Evolutionary conservation across 2,888 invertebrate species (phyloP), one percentile per base, ranked within the genome.

Genomic region (Drosophila percnosoma): DNA sequence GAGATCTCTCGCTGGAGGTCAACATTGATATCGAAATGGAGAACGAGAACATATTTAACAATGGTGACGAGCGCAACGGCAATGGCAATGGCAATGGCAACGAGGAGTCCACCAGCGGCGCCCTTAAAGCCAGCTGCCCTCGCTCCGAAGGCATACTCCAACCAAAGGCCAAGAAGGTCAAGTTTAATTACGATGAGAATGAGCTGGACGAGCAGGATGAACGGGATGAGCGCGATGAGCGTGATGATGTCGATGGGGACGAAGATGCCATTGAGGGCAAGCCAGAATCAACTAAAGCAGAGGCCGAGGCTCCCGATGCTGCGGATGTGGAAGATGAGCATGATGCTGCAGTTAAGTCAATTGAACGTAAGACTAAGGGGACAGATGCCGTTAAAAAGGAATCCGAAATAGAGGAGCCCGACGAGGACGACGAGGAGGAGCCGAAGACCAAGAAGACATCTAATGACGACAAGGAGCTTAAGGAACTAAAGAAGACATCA

Each of bases 11-110:
- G 36, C 91, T 93, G 74, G 94, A 94, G 80, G 94, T 94, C 13
- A 94, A 94, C 85, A 94, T 94, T 10, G 94, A 94, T 70, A 94
- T 93, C 52, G 94, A 94, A 83, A 94, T 94, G 94, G 94, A 94
- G 79, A 94, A 94, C 75, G 93, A 94, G 58, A 92, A 93, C 13
- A 87, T 92, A 8, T 92, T 92, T 33, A 91, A 90, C 58, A 90
- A 89, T 31, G 82, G 48, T 1, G 82, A 82, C 11, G 82, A 82
- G 31, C 89, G 84, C 54, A 90, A 84, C 38, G 81, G 92, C 92
- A 40, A 40, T 10, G 29, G 57, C 29, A 54, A 54, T 10, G 45
- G 11, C 4, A 51, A 51, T 18, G 49, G 62, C 31, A 62, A 11
- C 31, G 73, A 74, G 33, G 89, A 86, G 7, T 29, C 48, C 31